phyloP scores from a whole-genome alignment of 2,113 vertebrate species.

The Hemiprocne comata region DNA sequence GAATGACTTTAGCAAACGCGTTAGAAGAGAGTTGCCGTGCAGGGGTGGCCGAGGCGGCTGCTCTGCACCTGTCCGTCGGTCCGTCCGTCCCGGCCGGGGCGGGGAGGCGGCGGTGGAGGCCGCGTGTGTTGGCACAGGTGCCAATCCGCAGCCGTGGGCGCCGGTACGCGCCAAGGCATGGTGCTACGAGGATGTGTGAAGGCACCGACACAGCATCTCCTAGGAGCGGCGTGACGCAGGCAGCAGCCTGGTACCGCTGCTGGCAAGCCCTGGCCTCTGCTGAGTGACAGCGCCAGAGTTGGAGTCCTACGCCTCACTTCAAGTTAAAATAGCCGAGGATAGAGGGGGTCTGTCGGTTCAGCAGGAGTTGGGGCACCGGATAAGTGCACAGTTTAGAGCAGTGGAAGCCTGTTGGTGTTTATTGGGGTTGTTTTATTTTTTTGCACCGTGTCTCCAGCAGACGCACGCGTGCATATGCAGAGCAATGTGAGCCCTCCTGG shows the following conservation, averaged over 20 bases:
- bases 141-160: not conserved
- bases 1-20: not conserved
- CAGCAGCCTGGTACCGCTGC: not conserved
- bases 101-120: not conserved
- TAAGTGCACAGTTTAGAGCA: accelerated
- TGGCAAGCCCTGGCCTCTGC: not conserved
- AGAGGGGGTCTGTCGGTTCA: not conserved
- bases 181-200: not conserved
- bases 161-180: not conserved
- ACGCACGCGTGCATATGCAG: too few species aligned
- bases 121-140: not conserved
- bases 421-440: too few species aligned
- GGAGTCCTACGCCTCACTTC: accelerated
- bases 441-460: not conserved
- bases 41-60: not conserved
- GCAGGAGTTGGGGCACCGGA: accelerated
- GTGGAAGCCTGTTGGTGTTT: not conserved
- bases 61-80: too few species aligned
- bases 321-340: not conserved
- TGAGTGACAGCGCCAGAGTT: not conserved
- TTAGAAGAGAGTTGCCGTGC: not conserved
- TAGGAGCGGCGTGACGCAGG: not conserved
- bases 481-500: accelerated
- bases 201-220: not conserved
- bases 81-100: not conserved